Base-by-base conservation (phyloP, 2,888 invertebrate species). In the Drosophila robusta region DNA sequence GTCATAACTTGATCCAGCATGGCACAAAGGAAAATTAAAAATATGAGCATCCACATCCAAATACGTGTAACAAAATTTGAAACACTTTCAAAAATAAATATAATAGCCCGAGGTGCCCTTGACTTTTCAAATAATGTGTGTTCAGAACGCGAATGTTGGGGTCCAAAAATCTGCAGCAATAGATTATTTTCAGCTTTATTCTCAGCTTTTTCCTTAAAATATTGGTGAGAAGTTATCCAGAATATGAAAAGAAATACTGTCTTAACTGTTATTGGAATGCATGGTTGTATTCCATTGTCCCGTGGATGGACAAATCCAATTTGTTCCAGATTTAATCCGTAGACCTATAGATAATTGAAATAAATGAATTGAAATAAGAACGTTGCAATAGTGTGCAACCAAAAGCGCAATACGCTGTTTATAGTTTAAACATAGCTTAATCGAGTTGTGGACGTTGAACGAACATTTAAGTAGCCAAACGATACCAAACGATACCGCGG, bases 1-100 rank as follows among this genome's bases (percentile, higher is more conserved):
- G 98, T 98, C 95, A 98, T 98, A 68, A 95, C 93, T 50, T 96
- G 95, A n/a, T 97, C 97, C 26, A 96, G 96, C 89, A 98, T 95
- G 16, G 98, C 97, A 89, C 98, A 98, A 11, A 97, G 95, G 92
- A 99, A 97, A 66, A 99, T 94, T 94, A 98, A 97, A 73, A 96
- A 95, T 24, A 97, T 97, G 9, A 99, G 97, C 50, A 98, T 95
- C 94, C 98, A 97, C 90, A 99, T 98, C 98, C 99, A 99, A 92
- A 97, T 97, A 90, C 97, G 97, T 0, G 97, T 96, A 81, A 99
- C 93, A 36, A 96, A 93, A 56, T 94, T 94, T 73, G 95, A 95
- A 47, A 96, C 91, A 87, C 95, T 93, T 47, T 93, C 93, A 2
- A 97, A 96, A 12, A 84, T 42, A 32, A 26, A 73, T 42, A 76